Percentiles rank a stretch among this genome's conserved stretches.
These are phyloP conservation scores for Aphelocoma californica DNA, from an alignment of 2,797 vertebrate genomes.

Conservation along the genomic window DNA sequence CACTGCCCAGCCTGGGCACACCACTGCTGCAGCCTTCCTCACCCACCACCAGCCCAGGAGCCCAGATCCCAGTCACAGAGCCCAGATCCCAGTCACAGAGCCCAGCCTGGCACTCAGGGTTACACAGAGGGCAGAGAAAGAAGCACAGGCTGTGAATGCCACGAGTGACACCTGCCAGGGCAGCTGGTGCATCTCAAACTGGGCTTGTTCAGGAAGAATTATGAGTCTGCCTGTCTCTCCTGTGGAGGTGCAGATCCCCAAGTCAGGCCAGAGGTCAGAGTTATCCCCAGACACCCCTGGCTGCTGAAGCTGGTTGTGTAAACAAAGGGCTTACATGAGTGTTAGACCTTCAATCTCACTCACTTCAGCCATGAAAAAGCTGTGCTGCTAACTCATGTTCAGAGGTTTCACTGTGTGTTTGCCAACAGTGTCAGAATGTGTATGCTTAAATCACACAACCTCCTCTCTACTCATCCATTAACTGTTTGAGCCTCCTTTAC, in stretches of 20 bases:
- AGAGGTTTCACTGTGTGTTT: neutral
- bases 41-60: rapidly evolving
- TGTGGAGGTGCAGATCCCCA: neutral
- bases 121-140: neutral
- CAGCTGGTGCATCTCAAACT: neutral
- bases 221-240: neutral
- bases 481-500: neutral
- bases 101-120: neutral
- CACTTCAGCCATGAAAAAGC: neutral
- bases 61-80: neutral
- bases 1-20: neutral
- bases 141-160: neutral
- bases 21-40: neutral
- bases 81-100: neutral
- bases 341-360: neutral
- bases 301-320: neutral
- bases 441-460: neutral
- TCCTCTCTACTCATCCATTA: neutral
- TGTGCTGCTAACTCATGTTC: constrained; percentile 1
- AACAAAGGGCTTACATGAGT: neutral
- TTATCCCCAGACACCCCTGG: neutral
- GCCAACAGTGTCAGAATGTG: neutral
- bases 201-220: neutral
- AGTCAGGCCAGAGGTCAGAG: neutral
- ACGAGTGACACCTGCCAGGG: neutral